Evolutionary conservation across 2,888 invertebrate genomes (phyloP).

Genomic region (Pheosia tremula): DNA sequence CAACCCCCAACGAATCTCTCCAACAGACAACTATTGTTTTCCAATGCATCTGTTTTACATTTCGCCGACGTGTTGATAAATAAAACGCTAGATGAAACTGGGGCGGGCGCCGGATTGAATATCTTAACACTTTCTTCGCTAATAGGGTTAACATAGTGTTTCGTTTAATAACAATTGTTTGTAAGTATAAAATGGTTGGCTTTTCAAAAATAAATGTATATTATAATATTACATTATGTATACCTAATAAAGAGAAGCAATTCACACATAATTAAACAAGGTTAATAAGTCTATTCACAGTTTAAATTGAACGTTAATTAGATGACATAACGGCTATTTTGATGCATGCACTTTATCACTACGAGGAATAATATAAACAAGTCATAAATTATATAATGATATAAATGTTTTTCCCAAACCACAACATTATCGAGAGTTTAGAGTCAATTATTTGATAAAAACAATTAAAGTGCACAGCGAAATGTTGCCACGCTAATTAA

Average conservation of each 20-base stretch:
- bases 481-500: neutral
- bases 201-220: neutral
- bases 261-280: too few relatives aligned
- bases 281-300: neutral
- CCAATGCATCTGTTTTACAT: constrained; percentile 38
- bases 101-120: constrained; percentile 8
- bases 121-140: constrained; percentile 13
- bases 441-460: neutral
- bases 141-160: neutral
- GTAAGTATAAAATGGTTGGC: neutral
- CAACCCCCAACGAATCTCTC: constrained; percentile 12
- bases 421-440: neutral
- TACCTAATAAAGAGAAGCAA: neutral
- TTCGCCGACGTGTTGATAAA: constrained; percentile 26
- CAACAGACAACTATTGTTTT: constrained; percentile 29
- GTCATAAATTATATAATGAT: neutral
- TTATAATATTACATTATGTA: too few relatives aligned
- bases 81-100: constrained; percentile 19
- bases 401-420: neutral
- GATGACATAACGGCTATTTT: too few relatives aligned
- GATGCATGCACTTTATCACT: neutral
- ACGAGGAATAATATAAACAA: neutral
- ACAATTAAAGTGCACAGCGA: neutral
- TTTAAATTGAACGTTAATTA: too few relatives aligned
- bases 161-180: neutral